Evolutionary conservation across 2,888 invertebrate species (phyloP), one percentile per base, ranked within the genome.

Genomic region (Isotomurus palustris): DNA sequence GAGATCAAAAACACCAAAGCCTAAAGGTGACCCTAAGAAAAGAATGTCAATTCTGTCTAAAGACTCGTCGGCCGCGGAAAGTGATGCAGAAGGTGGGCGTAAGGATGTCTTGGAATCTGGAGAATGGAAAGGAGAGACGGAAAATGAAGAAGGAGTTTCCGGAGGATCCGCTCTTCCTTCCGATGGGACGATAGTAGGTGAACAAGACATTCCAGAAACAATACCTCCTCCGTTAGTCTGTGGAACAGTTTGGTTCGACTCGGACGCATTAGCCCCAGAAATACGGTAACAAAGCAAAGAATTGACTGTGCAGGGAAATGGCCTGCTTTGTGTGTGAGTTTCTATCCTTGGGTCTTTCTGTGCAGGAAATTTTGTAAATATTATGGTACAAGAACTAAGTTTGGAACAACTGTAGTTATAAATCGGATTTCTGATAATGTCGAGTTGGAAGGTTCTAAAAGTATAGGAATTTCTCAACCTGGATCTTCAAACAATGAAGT

Each of bases 321-420:
- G n/a, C n/a, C n/a, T n/a, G n/a, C n/a, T n/a, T n/a, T n/a, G n/a
- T n/a, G n/a, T n/a, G n/a, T n/a, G n/a, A n/a, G n/a, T n/a, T n/a
- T n/a, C n/a, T n/a, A n/a, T n/a, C n/a, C n/a, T n/a, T n/a, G n/a
- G n/a, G n/a, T n/a, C n/a, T n/a, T 29, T 53, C 21, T 36, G 17
- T 41, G 6, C 17, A 51, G 43, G 4, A 61, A 57, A 45, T 49
- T 61, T 36, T 59, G 56, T 40, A 64, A 64, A 27, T 61, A 56
- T 45, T 64, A 61, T 38, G 19, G 54, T 12, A 27, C 56, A 17
- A 43, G 49, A 17, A 38, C 43, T 27, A 45, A 28, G 0, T 64
- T 61, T 36, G 64, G 64, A 1, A 59, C 61, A 1, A 56, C 54
- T 25, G 58, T 56, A 21, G 55, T 56, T 25, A 41, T 64, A 4